These are phyloP conservation scores for Anorthoa munda DNA, from an alignment of 2,888 invertebrate species.

Conservation along the genomic window DNA sequence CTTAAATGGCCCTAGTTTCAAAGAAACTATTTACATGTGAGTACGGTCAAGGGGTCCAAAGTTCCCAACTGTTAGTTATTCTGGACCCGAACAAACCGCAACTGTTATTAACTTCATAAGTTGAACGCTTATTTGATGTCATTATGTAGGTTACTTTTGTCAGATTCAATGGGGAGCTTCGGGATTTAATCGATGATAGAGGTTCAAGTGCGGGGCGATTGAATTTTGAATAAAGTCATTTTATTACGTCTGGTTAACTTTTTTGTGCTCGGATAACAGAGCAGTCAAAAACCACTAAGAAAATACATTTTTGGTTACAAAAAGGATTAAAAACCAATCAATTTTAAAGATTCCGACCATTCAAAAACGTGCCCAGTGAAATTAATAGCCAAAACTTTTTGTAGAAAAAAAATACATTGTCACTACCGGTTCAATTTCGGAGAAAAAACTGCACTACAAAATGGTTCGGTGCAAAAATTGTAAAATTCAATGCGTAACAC, in stretches of 20 bases:
- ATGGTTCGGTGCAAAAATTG: constrained; percentile 65
- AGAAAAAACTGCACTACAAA: constrained; percentile 63
- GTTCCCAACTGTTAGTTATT: constrained; percentile 58
- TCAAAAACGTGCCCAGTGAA: constrained; percentile 43
- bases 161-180: constrained; percentile 29
- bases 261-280: neutral
- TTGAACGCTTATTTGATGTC: constrained; percentile 64
- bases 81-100: constrained; percentile 63
- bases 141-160: constrained; percentile 51
- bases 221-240: neutral
- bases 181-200: constrained; percentile 21
- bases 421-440: constrained; percentile 67
- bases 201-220: constrained; percentile 28
- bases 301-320: constrained; percentile 5
- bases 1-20: constrained; percentile 71
- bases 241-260: neutral
- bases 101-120: constrained; percentile 63
- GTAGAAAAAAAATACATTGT: constrained; percentile 53
- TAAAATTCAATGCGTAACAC: constrained; percentile 57
- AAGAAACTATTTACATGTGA: constrained; percentile 74
- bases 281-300: neutral
- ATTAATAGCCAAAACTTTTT: constrained; percentile 45
- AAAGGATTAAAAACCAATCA: constrained; percentile 29
- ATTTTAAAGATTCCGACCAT: constrained; percentile 26
- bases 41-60: constrained; percentile 68